These are phyloP conservation scores for Hippoglossus stenolepis DNA, from an alignment of 2,113 vertebrate species.

Conservation along the genomic window DNA sequence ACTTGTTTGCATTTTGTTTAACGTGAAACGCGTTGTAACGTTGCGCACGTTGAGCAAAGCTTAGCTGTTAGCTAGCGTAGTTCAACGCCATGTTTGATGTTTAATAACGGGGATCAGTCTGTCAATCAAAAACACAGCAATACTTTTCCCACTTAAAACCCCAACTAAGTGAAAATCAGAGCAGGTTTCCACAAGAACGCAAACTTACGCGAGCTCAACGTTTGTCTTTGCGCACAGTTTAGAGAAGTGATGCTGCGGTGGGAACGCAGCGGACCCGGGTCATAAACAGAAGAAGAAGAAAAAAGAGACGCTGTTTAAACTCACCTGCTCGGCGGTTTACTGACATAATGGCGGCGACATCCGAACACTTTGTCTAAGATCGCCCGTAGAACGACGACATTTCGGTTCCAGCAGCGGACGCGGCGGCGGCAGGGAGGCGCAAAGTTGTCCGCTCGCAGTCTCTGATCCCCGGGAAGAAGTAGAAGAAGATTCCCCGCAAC, in stretches of 20 bases:
- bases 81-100: not conserved
- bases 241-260: conserved; percentile 45
- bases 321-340: conserved; percentile 66
- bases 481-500: conserved; percentile 33
- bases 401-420: conserved; percentile 2
- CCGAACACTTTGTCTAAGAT: not conserved
- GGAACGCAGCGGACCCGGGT: conserved; percentile 35
- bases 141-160: too few relatives aligned
- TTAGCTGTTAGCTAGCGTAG: conserved; percentile 2
- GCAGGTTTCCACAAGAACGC: not conserved
- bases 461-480: conserved; percentile 54
- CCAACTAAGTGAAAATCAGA: not conserved
- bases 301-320: conserved; percentile 14
- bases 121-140: not conserved
- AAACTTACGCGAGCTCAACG: not conserved
- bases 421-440: not conserved
- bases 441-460: conserved; percentile 22
- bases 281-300: conserved; percentile 24
- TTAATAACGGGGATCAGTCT: not conserved
- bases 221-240: not conserved
- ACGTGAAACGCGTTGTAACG: not conserved
- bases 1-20: too few relatives aligned
- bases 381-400: not conserved
- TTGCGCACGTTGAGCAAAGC: conserved; percentile 2
- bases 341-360: conserved; percentile 57